Base-by-base conservation (phyloP, 2,888 invertebrate genomes). In the Campoplex nolae region DNA sequence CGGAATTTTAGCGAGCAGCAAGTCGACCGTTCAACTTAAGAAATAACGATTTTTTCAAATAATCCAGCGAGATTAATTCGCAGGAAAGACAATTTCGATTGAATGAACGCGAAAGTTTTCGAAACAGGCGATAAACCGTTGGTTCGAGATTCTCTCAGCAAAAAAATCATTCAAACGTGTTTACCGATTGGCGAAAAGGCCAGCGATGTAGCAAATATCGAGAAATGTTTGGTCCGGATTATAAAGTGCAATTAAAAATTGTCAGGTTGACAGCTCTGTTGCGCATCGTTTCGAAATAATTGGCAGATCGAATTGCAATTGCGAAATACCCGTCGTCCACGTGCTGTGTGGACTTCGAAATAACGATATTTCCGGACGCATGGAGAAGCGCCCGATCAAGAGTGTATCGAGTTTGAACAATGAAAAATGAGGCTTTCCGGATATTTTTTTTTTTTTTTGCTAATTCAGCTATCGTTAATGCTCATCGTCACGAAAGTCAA, bases 231-330 rank as follows among this genome's bases (percentile, higher is more conserved):
- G 58, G 28, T 32, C 4, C 13, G 13, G 32, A 16, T 4, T 11
- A 62, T 62, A 28, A 32, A 62, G 13, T 62, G 2, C 16, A 7
- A 28, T 58, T 13, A 23, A 62, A 62, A 62, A 32, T 68, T 8
- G 38, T 68, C 3, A 11, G 1, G 42, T 16, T 18, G 16, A 4
- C 23, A 38, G 23, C 42, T 23, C 23, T 68, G 68, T 42, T 68
- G 68, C 68, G 42, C 68, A 68, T 68, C 38, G 68, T 68, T 42
- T 23, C 42, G 23, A 38, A 68, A 68, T 68, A 42, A 68, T 68
- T 68, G 42, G 68, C 42, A n/a, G 42, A 42, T 42, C 42, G 38
- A n/a, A 38, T 23, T 32, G n/a, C 3, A 28, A 23, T 32, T 28
- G 28, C 9, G 32, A 68, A 68, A 42, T 38, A 42, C 11, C 38